Base-by-base conservation (phyloP, 1,140 invertebrate species). In the Drosophila ohnishii region DNA sequence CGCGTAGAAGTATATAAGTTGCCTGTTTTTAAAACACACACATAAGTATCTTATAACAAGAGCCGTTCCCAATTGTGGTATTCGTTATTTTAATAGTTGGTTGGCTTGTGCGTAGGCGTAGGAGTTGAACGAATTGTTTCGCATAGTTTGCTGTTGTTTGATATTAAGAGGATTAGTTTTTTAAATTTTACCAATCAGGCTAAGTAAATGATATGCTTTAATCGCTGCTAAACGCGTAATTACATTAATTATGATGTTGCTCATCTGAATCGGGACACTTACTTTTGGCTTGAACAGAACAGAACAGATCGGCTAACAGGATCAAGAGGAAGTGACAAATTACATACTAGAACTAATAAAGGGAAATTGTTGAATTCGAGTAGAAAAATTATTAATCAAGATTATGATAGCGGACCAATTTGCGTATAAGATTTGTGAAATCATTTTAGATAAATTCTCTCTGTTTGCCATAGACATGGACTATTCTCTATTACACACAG, bases 351-450 rank as follows among this genome's bases (percentile, higher is more conserved):
- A 81, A 73, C 61, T 63, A 64, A 62, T 37, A 22, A 25, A 35
- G 34, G 64, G 60, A 80, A 77, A 90, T 89, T 90, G 82, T 90
- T 87, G 66, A 90, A 89, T 86, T 89, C 82, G 76, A 82, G 78
- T 90, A 90, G 86, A 77, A 48, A 76, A 82, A 86, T 89, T 90
- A 85, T 85, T 90, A 86, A 85, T 64, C 71, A 88, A 79, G 66
- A 89, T 88, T 90, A 87, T 87, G 82, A 90, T 87, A 90, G 86
- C 80, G 87, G 86, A 90, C 87, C 87, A 90, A 90, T 90, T 90
- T 90, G 86, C 80, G 86, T 87, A 90, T 90, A 90, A 90, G 87
- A 90, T 90, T 90, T 86, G 75, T 74, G 73, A 88, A 90, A 89
- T 81, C 74, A 75, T 75, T 88, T 82, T 88, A 87, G 84, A 84